Conservation (phyloP, 2,888 invertebrate genomes). For the Eledone cirrhosa region DNA sequence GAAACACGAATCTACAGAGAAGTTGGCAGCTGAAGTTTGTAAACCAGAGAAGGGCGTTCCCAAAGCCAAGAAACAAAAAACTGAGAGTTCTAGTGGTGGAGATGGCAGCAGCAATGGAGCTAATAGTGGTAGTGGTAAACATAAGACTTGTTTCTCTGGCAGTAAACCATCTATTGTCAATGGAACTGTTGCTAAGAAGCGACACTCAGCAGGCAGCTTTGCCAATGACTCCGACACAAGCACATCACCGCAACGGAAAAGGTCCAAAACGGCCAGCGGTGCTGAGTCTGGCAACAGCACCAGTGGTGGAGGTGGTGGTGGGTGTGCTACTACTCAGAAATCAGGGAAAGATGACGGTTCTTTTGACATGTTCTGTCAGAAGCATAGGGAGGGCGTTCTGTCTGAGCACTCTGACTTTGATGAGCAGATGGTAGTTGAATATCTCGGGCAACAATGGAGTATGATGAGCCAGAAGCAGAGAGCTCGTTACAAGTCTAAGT, state of each 20-base stretch:
- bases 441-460: constrained; percentile 58
- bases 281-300: constrained; percentile 1
- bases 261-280: constrained; percentile 1
- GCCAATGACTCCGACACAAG: neutral
- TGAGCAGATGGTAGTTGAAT: constrained; percentile 52
- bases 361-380: constrained; percentile 62
- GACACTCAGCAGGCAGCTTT: neutral
- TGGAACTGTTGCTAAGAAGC: constrained; percentile 8
- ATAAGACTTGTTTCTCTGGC: neutral
- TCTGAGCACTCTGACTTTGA: constrained; percentile 60
- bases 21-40: constrained; percentile 33
- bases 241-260: constrained; percentile 5
- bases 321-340: neutral
- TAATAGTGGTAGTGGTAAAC: neutral
- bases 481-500: constrained; percentile 50
- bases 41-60: constrained; percentile 36
- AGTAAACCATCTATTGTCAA: constrained; percentile 10
- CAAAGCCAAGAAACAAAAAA: constrained; percentile 30
- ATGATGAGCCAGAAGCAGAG: constrained; percentile 58
- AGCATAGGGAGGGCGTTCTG: constrained; percentile 54
- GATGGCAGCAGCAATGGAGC: neutral
- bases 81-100: neutral
- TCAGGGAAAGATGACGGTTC: constrained; percentile 43
- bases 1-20: constrained; percentile 15
- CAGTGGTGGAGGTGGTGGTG: constrained; percentile 23